phyloP scores from a whole-genome alignment of 2,797 vertebrate species.

The Anableps anableps region DNA sequence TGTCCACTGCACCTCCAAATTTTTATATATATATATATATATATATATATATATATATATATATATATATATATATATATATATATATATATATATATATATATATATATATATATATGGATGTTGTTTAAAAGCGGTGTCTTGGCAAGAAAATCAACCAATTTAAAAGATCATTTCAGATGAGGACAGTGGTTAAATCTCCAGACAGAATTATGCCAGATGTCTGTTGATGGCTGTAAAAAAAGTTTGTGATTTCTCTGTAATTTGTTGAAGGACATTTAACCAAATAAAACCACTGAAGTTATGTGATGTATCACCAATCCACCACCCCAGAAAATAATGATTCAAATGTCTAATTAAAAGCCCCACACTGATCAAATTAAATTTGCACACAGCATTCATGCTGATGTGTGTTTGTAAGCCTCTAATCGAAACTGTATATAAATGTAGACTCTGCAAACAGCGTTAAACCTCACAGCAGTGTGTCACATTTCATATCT shows the following conservation, averaged over 20 bases:
- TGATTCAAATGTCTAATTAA: background rate
- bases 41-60: no score
- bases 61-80: no score
- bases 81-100: no score
- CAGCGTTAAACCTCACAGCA: slow-evolving; percentile 18
- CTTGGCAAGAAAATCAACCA: background rate
- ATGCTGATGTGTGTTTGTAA: background rate
- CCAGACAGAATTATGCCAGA: background rate
- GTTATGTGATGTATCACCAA: background rate
- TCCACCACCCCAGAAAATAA: background rate
- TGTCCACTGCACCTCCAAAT: no score
- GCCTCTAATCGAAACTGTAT: background rate
- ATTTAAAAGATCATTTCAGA: background rate
- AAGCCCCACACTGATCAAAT: background rate
- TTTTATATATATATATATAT: no score
- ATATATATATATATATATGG: no score
- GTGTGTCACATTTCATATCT: slow-evolving; percentile 1
- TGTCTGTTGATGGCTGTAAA: background rate
- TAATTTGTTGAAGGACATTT: background rate
- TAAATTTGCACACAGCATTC: background rate
- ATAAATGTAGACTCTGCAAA: slow-evolving; percentile 13
- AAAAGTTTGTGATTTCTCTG: background rate
- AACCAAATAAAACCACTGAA: background rate
- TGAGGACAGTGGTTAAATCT: background rate
- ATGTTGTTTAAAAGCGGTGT: background rate